Base-by-base conservation (phyloP, 1,140 invertebrate genomes). In the Stegodyphus mimosarum region DNA sequence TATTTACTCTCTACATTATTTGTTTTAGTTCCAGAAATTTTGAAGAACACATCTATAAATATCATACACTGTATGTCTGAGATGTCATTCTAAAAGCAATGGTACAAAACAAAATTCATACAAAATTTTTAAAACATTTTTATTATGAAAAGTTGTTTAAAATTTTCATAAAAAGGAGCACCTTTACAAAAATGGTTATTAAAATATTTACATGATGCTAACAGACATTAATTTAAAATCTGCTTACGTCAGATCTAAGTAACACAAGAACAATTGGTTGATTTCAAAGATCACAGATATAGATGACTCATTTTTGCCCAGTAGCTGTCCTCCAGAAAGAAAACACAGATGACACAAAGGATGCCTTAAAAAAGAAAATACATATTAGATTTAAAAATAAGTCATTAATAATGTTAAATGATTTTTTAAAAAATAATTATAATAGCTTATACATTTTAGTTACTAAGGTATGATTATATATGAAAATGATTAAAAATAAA, bases 361-460 rank as follows among this genome's bases (percentile, higher is more conserved):
- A 78, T n/a, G 73, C 9, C 78, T 81, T 17, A 51, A 81, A 81
- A 6, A 71, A 71, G 49, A 71, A 71, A 71, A 50, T 48, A n/a
- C 49, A 71, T 71, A 33, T 70, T 33, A 48, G 13, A 48, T 94
- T 93, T 60, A 60, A 15, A n/a, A 60, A 60, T 60, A 15, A 60
- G 15, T 60, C 55, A 9, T 60, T 60, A 15, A 55, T 55, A 55
- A 7, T 55, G 13, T 7, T 7, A 10, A 60, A 10, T 60, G 55
- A 60, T 10, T 60, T 2, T 1, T 10, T 60, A 60, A 60, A 60
- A 60, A 55, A 7, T 55, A 55, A 60, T 60, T 2, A 9, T 10
- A 1, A 60, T 2, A 60, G 5, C 55, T 60, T 10, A 60, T 60
- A 60, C 15, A 60, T 60, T 60, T 10, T 10, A 60, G 15, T 15